Conservation (phyloP, 1,140 invertebrate genomes). For the Leptopilina clavipes region DNA sequence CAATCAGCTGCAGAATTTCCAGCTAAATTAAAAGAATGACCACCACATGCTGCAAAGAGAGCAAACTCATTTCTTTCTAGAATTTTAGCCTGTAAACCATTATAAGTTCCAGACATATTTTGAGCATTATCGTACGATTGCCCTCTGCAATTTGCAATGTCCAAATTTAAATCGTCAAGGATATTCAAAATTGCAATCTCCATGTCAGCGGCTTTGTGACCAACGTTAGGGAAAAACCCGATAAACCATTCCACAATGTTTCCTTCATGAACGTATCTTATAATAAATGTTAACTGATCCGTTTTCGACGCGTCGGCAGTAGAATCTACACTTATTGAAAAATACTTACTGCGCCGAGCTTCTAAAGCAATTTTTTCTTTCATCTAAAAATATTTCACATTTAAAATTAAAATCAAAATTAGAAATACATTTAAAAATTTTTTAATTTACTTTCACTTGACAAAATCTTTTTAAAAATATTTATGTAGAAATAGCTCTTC, state of each 20-base stretch:
- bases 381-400: background rate
- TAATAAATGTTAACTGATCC: background rate
- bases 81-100: conserved; percentile 37
- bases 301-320: background rate
- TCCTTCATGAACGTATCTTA: background rate
- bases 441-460: background rate
- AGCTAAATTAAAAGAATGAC: conserved; percentile 60
- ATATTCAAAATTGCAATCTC: background rate
- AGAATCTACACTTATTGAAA: conserved; percentile 6
- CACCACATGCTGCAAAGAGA: conserved; percentile 55
- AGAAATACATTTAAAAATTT: background rate
- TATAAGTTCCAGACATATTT: conserved; percentile 42
- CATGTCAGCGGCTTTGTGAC: background rate
- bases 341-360: background rate
- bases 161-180: background rate
- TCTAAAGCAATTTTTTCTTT: background rate
- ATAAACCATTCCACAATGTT: background rate
- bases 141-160: conserved; percentile 28
- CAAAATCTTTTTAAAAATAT: background rate
- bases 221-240: background rate
- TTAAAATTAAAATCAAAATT: background rate
- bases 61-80: conserved; percentile 46
- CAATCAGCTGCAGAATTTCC: conserved; percentile 48
- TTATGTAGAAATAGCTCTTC: background rate
- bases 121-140: conserved; percentile 44